These are phyloP conservation scores for Poecilus cupreus DNA, from an alignment of 2,888 invertebrate species.

Conservation along the genomic window DNA sequence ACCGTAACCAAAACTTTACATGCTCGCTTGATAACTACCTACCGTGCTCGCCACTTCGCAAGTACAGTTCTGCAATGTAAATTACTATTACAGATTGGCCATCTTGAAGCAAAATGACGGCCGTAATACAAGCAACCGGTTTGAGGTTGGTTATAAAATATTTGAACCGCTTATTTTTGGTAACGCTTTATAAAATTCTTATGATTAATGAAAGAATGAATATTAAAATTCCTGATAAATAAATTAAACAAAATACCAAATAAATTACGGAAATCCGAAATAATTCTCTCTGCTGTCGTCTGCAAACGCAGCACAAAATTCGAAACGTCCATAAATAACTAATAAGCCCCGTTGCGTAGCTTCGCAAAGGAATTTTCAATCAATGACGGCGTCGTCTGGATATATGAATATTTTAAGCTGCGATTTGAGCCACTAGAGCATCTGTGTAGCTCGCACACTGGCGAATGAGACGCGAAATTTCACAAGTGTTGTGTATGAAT, in stretches of 20 bases:
- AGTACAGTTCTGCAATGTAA: no score
- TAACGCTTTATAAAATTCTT: no score
- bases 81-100: no score
- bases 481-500: slow-evolving; percentile 5
- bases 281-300: not conserved
- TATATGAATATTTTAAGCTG: slow-evolving; percentile 10
- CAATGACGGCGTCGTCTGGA: slow-evolving; percentile 10
- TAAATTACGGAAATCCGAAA: not conserved
- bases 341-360: slow-evolving; percentile 29
- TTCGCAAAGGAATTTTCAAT: slow-evolving; percentile 26
- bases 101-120: no score
- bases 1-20: no score
- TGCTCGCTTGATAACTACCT: no score
- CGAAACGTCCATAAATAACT: slow-evolving; percentile 9
- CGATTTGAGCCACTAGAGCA: slow-evolving; percentile 13
- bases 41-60: no score
- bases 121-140: no score
- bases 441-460: not conserved
- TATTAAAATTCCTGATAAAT: slow-evolving; percentile 6
- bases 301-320: not conserved
- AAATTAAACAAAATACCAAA: slow-evolving; percentile 19
- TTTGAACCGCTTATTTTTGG: no score
- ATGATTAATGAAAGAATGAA: not conserved
- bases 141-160: no score
- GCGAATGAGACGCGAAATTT: slow-evolving; percentile 3